These are phyloP conservation scores for Ispidina picta DNA, from an alignment of 2,797 vertebrate species.

Conservation along the genomic window DNA sequence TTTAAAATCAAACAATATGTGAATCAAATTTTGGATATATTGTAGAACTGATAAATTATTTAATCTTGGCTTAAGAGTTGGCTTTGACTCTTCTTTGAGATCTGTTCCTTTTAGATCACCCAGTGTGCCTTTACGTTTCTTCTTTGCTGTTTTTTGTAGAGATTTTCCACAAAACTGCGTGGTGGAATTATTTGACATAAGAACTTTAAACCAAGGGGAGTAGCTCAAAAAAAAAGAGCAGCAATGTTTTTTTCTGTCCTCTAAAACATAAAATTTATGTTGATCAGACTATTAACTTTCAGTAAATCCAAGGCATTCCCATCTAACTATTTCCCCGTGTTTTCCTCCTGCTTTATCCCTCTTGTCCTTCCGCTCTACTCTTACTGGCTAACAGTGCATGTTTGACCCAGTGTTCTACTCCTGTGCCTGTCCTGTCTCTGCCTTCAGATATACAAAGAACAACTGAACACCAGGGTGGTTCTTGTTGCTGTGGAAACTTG, in stretches of 20 bases:
- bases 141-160: background rate
- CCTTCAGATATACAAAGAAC: constrained; percentile 94
- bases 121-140: background rate
- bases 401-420: constrained; percentile 80
- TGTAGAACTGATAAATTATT: background rate
- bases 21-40: background rate
- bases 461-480: constrained; percentile 95
- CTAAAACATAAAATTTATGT: background rate
- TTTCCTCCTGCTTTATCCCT: constrained; percentile 74
- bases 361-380: constrained; percentile 72
- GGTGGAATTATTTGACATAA: background rate
- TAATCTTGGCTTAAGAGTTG: background rate
- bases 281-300: background rate
- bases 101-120: background rate
- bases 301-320: background rate
- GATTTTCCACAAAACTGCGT: background rate
- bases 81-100: background rate
- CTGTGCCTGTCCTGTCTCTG: constrained; percentile 78
- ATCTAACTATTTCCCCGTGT: constrained; percentile 72
- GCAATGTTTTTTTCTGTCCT: background rate
- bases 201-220: background rate
- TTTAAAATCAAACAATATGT: background rate
- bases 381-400: constrained; percentile 73
- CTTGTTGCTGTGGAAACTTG: constrained; percentile 95
- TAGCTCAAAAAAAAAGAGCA: background rate